A percentile compares a stretch with the other conserved stretches of the same genome.
phyloP scores from a whole-genome alignment of 2,113 vertebrate genomes.

The Lophius piscatorius region DNA sequence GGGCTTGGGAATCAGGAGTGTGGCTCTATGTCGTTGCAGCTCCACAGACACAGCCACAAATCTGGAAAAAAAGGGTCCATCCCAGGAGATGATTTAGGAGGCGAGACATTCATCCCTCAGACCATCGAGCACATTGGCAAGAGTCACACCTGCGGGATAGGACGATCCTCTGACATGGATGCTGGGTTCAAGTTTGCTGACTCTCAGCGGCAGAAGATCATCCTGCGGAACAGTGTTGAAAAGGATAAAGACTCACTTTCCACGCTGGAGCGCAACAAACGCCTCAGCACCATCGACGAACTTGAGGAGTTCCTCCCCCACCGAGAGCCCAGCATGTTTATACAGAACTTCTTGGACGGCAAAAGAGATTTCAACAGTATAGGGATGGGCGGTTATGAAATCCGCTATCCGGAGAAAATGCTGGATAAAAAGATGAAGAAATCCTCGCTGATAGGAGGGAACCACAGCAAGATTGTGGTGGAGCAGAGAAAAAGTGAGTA shows the following conservation, averaged over 20 bases:
- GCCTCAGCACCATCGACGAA: conserved; percentile 98
- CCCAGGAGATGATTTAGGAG: conserved; percentile 83
- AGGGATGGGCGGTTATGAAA: conserved; percentile 96
- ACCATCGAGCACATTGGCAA: conserved; percentile 98
- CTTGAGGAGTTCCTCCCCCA: conserved; percentile 95
- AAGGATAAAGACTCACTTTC: conserved; percentile 92
- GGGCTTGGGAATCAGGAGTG: conserved; percentile 92
- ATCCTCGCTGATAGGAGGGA: conserved; percentile 95
- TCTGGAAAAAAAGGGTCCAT: conserved; percentile 84
- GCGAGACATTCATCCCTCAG: conserved; percentile 95
- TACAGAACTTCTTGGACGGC: conserved; percentile 95
- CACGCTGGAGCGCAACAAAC: conserved; percentile 91
- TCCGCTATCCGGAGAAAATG: conserved; percentile 97
- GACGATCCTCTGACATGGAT: conserved; percentile 85
- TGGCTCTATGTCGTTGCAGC: conserved; percentile 90
- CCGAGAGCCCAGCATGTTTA: conserved; percentile 94
- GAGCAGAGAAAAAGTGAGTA: conserved; percentile 98
- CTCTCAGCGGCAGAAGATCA: conserved; percentile 91
- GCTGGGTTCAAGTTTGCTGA: conserved; percentile 90
- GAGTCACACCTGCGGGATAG: conserved; percentile 92
- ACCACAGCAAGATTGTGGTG: conserved; percentile 98
- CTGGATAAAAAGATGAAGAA: conserved; percentile 97
- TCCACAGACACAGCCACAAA: conserved; percentile 90
- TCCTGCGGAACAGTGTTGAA: conserved; percentile 87
- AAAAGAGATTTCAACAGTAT: conserved; percentile 98